Base-by-base conservation (phyloP, 2,797 vertebrate genomes). In the Crax fasciolata region DNA sequence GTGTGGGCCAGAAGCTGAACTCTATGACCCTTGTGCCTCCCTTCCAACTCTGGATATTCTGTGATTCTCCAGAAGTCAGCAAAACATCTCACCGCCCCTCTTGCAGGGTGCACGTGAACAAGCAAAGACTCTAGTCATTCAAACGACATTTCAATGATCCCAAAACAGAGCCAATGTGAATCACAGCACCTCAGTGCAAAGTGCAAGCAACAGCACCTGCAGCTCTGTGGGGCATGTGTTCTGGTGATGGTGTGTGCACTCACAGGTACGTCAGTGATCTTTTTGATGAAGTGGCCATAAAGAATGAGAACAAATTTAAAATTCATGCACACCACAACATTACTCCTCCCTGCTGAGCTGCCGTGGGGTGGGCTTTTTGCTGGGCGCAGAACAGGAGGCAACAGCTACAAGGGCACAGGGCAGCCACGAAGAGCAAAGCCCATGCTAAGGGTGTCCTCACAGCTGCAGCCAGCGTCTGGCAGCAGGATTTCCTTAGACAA, bases 401-500 rank as follows among this genome's bases (percentile, higher is more conserved):
- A 52, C 20, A 71, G 39, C 39, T 39, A n/a, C 73, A 41, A n/a
- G 1, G 49, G 16, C 28, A 43, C 5, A 1, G 51, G 35, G 52
- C 48, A 67, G 32, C 30, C 77, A 44, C 68, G 71, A 63, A 43
- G 52, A 80, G 28, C 9, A 0, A 82, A 84, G 46, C 49, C 57
- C 48, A 24, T 6, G 5, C 55, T 62, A 62, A 62, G 39, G 59
- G 63, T 39, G 2, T 38, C 46, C 41, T 79, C 28, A 49, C 1
- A 63, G 48, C 32, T 71, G 44, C 75, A 83, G 67, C 55, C 9
- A 2, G 65, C 89, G 52, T 74, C 91, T 80, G 77, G 80, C 2
- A 0, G 68, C 84, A 87, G 75, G 84, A 87, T 94, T 94, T 93
- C 92, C 87, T 89, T 32, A 59, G 48, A 63, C 39, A 89, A 32